Conservation (phyloP, 2,888 invertebrate species). For the Heliconius charithonia region DNA sequence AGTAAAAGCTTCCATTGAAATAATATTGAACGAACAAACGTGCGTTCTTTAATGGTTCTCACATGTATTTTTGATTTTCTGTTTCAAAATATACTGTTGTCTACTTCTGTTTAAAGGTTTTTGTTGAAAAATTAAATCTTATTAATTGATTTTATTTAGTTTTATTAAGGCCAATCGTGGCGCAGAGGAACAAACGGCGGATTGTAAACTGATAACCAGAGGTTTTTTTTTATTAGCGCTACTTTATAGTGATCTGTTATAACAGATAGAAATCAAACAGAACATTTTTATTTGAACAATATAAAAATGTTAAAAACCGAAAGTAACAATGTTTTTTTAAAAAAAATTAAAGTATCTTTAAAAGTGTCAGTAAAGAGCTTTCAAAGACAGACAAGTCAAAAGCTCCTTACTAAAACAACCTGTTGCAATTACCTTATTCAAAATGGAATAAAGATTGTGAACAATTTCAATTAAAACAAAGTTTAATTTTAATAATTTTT, state of each 20-base stretch:
- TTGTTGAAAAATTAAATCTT: background rate
- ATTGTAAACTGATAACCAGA: background rate
- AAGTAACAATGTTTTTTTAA: background rate
- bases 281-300: background rate
- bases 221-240: background rate
- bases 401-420: background rate
- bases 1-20: slow-evolving; percentile 22
- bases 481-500: no score
- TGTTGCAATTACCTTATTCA: background rate
- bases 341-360: background rate
- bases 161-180: background rate
- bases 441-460: background rate
- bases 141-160: background rate
- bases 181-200: background rate
- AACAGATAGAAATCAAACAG: no score
- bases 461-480: no score
- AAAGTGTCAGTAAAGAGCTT: background rate
- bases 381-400: background rate
- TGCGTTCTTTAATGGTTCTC: slow-evolving; percentile 7
- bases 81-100: background rate
- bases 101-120: background rate
- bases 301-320: background rate
- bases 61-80: background rate
- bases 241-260: background rate
- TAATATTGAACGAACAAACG: slow-evolving; percentile 14